These are phyloP conservation scores for Tympanoctomys barrerae DNA, from an alignment of 2,797 vertebrate genomes.

Conservation along the genomic window DNA sequence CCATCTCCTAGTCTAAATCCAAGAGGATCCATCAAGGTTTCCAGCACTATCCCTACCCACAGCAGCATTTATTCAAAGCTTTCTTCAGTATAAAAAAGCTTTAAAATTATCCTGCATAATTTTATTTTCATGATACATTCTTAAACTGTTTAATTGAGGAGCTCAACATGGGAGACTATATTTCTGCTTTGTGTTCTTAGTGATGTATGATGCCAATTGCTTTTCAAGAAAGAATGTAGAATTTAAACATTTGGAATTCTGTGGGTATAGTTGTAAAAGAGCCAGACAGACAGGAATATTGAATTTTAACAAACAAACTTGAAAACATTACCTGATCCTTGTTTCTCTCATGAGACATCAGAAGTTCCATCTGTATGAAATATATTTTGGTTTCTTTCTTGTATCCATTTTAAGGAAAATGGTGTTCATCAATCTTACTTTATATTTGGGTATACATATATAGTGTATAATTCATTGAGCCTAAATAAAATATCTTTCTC, in stretches of 20 bases:
- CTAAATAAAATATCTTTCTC: not conserved
- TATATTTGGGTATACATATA: not conserved
- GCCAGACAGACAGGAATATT: not conserved
- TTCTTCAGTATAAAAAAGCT: not conserved
- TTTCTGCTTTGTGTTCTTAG: slow-evolving; percentile 37
- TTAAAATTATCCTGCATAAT: not conserved
- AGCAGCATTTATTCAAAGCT: not conserved
- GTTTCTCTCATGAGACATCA: not conserved
- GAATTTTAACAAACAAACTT: not conserved
- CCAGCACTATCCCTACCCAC: not conserved
- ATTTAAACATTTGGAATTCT: slow-evolving; percentile 8
- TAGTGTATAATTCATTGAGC: not conserved
- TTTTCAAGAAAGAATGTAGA: slow-evolving; percentile 45
- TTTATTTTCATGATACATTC: not conserved
- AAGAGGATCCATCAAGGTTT: not conserved
- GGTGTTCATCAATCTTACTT: not conserved
- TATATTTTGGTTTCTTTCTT: not conserved
- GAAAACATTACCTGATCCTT: not conserved
- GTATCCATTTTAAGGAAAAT: slow-evolving; percentile 11
- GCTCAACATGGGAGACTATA: slow-evolving; percentile 1
- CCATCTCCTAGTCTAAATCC: not conserved
- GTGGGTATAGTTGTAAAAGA: not conserved
- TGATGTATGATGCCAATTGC: not conserved
- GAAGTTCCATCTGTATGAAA: not conserved
- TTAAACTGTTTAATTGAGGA: slow-evolving; percentile 37